Conservation (phyloP, 2,797 vertebrate genomes). For the Mus caroli region DNA sequence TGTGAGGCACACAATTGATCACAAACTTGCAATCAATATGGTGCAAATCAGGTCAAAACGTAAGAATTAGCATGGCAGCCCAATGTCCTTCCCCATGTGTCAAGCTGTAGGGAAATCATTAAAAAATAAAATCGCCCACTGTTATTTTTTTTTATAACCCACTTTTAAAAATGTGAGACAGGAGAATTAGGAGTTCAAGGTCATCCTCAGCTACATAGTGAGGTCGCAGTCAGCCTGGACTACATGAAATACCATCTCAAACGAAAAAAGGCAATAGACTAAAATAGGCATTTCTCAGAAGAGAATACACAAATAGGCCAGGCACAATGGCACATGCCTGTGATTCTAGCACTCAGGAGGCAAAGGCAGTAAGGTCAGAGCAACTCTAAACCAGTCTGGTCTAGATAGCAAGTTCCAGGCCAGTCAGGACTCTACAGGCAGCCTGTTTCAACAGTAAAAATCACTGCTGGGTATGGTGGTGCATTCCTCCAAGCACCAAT, state of each 20-base stretch:
- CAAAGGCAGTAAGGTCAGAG: background rate
- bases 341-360: background rate
- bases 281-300: background rate
- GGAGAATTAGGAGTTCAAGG: background rate
- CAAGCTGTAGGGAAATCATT: background rate
- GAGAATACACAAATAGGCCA: background rate
- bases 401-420: background rate
- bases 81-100: background rate
- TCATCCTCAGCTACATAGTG: background rate
- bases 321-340: background rate
- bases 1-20: accelerated
- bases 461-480: background rate
- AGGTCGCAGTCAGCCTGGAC: background rate
- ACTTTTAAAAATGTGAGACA: background rate
- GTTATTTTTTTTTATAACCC: background rate
- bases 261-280: background rate
- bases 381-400: background rate
- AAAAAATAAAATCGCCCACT: background rate
- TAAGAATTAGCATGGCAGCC: background rate
- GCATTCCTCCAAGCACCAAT: no score
- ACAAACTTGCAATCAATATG: background rate
- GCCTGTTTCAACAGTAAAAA: background rate
- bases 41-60: background rate
- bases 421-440: background rate
- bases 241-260: background rate